A percentile compares a stretch with the other conserved stretches of the same genome.
Evolutionary conservation across 2,888 invertebrate species (phyloP).

Genomic region (Sesia apiformis): DNA sequence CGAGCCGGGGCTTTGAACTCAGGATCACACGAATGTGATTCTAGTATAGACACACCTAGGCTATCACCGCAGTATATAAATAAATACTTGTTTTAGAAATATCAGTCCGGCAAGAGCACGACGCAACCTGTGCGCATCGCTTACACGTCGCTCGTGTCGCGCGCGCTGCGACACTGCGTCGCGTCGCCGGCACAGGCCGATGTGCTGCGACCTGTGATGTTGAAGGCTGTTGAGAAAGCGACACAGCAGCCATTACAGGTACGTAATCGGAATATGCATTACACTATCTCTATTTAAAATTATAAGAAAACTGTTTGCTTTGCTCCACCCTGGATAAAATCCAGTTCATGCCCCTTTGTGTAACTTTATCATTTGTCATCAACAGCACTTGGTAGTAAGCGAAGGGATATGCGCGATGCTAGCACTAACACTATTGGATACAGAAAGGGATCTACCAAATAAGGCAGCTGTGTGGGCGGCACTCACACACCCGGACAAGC

Average conservation of each 20-base stretch:
- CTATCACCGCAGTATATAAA: too few relatives aligned
- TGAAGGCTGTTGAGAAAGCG: conserved; percentile 84
- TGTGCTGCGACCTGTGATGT: conserved; percentile 76
- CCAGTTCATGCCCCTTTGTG: too few relatives aligned
- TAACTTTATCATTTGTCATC: not conserved
- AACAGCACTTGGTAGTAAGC: conserved; percentile 43
- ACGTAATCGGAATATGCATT: not conserved
- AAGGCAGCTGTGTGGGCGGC: conserved; percentile 77
- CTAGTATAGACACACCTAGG: too few relatives aligned
- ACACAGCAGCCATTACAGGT: conserved; percentile 82
- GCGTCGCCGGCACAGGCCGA: conserved; percentile 39
- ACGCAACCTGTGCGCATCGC: conserved; percentile 84
- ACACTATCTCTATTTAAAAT: too few relatives aligned
- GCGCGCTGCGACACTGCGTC: conserved; percentile 70
- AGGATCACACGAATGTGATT: too few relatives aligned
- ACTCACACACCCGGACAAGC: conserved; percentile 83
- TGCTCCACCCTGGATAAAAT: too few relatives aligned
- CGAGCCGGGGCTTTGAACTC: too few relatives aligned
- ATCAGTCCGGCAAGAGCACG: conserved; percentile 82
- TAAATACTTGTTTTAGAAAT: conserved; percentile 69
- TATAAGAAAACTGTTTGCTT: too few relatives aligned
- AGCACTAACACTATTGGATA: conserved; percentile 38
- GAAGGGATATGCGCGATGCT: conserved; percentile 54
- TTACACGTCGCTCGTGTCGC: conserved; percentile 84
- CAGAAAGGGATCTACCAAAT: conserved; percentile 22